Percentiles rank a stretch among this genome's conserved stretches.
Conservation (phyloP, 2,888 invertebrate species). For the Scaptomyza flava region DNA sequence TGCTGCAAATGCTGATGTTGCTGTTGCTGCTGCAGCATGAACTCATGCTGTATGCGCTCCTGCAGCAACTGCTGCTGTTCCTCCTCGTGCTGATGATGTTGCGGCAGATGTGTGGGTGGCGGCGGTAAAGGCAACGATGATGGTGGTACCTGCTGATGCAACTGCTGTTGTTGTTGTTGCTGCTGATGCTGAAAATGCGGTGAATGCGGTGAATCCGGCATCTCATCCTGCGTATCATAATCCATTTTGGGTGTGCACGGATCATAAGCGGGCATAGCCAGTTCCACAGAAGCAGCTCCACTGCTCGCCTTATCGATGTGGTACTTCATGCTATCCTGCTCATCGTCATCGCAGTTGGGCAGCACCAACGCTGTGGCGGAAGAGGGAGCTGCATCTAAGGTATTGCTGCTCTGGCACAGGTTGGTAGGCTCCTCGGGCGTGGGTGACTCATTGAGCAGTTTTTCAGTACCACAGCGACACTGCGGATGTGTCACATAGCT, state of each 20-base stretch:
- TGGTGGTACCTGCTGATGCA: conserved; percentile 34
- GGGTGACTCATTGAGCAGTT: conserved; percentile 66
- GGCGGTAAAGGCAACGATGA: conserved; percentile 45
- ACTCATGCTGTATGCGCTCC: conserved; percentile 75
- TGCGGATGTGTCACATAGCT: conserved; percentile 68
- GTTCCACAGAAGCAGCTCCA: conserved; percentile 61
- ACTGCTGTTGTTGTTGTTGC: conserved; percentile 56
- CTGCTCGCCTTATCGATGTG: conserved; percentile 67
- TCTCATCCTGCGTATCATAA: conserved; percentile 70
- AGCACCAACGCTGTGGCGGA: conserved; percentile 39
- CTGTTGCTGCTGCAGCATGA: conserved; percentile 78
- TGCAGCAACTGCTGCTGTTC: conserved; percentile 64
- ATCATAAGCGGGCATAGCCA: conserved; percentile 66
- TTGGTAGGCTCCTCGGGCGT: conserved; percentile 73
- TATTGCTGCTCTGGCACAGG: conserved; percentile 64
- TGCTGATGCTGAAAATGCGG: conserved; percentile 63
- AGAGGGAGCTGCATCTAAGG: conserved; percentile 48
- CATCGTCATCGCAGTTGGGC: conserved; percentile 64
- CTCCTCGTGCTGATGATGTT: conserved; percentile 59
- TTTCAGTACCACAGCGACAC: conserved; percentile 67
- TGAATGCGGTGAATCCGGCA: conserved; percentile 71
- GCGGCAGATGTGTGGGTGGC: conserved; percentile 54
- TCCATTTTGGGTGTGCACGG: conserved; percentile 73
- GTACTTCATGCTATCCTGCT: conserved; percentile 68
- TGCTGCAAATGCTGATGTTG: conserved; percentile 76